Evolutionary conservation across 1,140 invertebrate species (phyloP), one percentile per base, ranked within the genome.

Genomic region (Sminthurinus signatus): DNA sequence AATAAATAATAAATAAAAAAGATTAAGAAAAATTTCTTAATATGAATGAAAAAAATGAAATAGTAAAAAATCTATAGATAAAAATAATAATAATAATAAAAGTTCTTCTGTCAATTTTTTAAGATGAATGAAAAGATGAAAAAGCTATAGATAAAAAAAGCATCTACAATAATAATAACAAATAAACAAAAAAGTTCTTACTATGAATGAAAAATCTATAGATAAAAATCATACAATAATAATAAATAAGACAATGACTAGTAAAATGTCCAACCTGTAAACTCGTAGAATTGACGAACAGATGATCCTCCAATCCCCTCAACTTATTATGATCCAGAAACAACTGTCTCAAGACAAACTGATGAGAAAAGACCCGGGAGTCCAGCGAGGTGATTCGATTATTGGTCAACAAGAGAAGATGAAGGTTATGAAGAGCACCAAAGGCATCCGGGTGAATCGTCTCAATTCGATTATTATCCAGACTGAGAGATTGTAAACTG

Each of bases 241-340:
- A n/a, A n/a, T n/a, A n/a, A n/a, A n/a, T n/a, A n/a, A n/a, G n/a
- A n/a, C n/a, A n/a, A n/a, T n/a, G n/a, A n/a, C n/a, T n/a, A n/a
- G n/a, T n/a, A n/a, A n/a, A n/a, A n/a, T n/a, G n/a, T n/a, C 4
- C 19, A 23, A 56, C 54, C 54, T 56, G 54, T n/a, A 95, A 78
- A 70, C 88, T 88, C 3, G 89, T 91, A 73, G 89, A 89, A 77
- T 93, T 96, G 76, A 85, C 85, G 73, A 94, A 94, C n/a, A 92
- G 86, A 69, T 88, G 84, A 14, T 82, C 78, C 19, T 92, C 88
- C 62, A 94, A 82, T 65, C 80, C 84, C n/a, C 85, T 83, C 17
- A 95, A 84, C 59, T 86, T 78, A 79, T 94, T 94, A 67, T 88
- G 88, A 72, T 91, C 91, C 0, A 93, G 78, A 12, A 86, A 89